Percentiles rank a stretch among this genome's conserved stretches.
These are phyloP conservation scores for Sesamia inferens DNA, from an alignment of 2,888 invertebrate genomes.

Conservation along the genomic window DNA sequence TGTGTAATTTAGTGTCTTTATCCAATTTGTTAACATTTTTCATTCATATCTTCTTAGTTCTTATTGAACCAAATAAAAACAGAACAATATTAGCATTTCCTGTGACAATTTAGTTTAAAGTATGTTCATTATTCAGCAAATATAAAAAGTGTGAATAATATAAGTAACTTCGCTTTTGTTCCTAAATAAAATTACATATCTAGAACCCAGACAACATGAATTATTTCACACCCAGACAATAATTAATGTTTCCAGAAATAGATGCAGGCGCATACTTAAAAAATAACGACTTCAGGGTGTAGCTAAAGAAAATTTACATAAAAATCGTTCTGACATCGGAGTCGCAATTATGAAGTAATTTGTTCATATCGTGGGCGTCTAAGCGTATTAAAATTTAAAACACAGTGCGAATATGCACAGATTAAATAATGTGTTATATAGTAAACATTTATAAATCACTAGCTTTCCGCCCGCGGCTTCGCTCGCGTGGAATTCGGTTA, in stretches of 20 bases:
- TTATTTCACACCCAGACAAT: not conserved
- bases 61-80: not conserved
- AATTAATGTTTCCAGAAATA: not conserved
- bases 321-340: conserved; percentile 10
- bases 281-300: not conserved
- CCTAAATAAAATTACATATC: not conserved
- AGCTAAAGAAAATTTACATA: conserved; percentile 8
- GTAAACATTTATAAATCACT: conserved; percentile 43
- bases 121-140: not conserved
- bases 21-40: too few species aligned
- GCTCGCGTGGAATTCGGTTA: too few species aligned
- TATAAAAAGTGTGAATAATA: too few species aligned
- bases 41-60: too few species aligned
- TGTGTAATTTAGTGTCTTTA: too few species aligned
- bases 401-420: conserved; percentile 18
- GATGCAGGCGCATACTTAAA: not conserved
- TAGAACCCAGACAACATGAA: too few species aligned
- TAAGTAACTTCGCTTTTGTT: not conserved
- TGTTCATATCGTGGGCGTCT: conserved; percentile 7
- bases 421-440: conserved; percentile 12
- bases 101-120: not conserved
- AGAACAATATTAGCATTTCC: not conserved
- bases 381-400: conserved; percentile 19
- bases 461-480: too few species aligned
- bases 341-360: conserved; percentile 32